Evolutionary conservation across 2,113 vertebrate genomes (phyloP).

Genomic region (Toxostoma redivivum): DNA sequence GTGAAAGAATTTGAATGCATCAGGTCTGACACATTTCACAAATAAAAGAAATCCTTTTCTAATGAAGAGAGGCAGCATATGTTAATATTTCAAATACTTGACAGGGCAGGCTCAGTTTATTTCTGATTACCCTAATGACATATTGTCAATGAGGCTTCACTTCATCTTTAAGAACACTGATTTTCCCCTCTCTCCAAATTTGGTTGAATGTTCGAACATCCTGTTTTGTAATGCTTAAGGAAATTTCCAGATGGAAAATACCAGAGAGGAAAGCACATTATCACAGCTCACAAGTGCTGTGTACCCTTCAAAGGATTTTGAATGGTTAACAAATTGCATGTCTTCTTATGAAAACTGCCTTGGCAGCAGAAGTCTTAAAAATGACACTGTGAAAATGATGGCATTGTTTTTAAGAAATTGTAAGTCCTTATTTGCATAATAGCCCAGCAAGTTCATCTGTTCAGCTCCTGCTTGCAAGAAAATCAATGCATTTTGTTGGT

Average conservation of each 20-base stretch:
- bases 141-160: neutral
- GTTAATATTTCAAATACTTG: neutral
- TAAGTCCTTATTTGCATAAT: neutral
- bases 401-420: neutral
- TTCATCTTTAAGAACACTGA: neutral
- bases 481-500: neutral
- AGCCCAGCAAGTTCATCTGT: neutral
- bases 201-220: neutral
- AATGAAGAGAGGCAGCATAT: neutral
- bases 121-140: neutral
- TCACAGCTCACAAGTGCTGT: neutral
- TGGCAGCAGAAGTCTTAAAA: constrained; percentile 1
- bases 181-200: neutral
- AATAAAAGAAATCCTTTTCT: neutral
- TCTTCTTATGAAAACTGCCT: neutral
- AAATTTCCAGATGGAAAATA: neutral
- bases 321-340: neutral
- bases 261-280: neutral
- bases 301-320: neutral
- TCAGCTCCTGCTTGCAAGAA: neutral
- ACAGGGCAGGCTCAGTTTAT: neutral
- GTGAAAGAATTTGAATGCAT: neutral
- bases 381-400: neutral
- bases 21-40: neutral
- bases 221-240: neutral